These are phyloP conservation scores for Phalanger gymnotis DNA, from an alignment of 2,797 vertebrate species.

Conservation along the genomic window DNA sequence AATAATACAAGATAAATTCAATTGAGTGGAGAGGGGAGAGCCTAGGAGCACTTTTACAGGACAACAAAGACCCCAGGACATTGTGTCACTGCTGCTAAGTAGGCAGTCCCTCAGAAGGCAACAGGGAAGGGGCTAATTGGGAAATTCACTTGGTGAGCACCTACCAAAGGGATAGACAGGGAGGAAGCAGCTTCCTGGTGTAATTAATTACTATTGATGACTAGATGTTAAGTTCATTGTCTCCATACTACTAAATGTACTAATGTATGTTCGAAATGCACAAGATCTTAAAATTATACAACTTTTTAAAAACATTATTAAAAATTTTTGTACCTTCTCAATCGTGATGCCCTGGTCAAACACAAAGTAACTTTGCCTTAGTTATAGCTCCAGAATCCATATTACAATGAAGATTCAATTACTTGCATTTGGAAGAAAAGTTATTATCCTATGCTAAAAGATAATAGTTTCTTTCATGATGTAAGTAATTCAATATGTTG, in stretches of 20 bases:
- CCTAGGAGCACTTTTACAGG: not conserved
- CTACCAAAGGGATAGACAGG: not conserved
- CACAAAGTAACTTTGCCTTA: not conserved
- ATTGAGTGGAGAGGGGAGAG: not conserved
- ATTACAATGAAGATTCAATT: not conserved
- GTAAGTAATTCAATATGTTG: slow-evolving; percentile 20
- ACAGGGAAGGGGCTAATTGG: not conserved
- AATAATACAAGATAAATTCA: not conserved
- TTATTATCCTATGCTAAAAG: not conserved
- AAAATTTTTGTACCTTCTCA: not conserved
- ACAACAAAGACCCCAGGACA: not conserved
- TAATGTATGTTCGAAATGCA: not conserved
- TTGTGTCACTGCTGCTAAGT: not conserved
- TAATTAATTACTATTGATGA: not conserved
- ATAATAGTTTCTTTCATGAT: not conserved
- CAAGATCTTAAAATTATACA: not conserved
- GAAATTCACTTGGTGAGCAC: not conserved
- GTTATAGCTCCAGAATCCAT: not conserved
- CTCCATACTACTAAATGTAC: not conserved
- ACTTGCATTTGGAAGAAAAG: not conserved
- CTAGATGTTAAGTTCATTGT: not conserved
- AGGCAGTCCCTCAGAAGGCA: not conserved
- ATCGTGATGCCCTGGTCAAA: not conserved
- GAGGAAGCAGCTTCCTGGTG: not conserved
- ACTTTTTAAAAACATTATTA: not conserved